Evolutionary conservation across 1,140 invertebrate genomes (phyloP), one percentile per base, ranked within the genome.

Genomic region (Metopolophium dirhodum): DNA sequence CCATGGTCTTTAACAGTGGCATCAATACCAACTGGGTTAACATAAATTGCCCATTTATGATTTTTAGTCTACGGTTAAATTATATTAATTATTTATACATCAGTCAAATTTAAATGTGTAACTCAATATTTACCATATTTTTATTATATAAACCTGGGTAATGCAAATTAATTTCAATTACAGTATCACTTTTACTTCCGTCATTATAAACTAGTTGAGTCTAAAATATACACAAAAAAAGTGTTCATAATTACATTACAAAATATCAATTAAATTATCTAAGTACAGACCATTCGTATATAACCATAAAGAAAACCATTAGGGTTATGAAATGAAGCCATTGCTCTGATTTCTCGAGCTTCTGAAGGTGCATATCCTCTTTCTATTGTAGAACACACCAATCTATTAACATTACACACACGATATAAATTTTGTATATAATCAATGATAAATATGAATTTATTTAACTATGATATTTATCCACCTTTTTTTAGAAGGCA

Each of bases 31-130:
- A 99, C 97, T 0, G 98, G 97, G 95, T 98, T 99, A 20, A 99
- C 98, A 95, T 97, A 99, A 93, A 99, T 97, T 87, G 98, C 97
- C 98, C 98, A 99, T 94, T 98, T 97, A 95, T 99, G 98, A 94
- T 97, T 96, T 91, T 95, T 95, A 0, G 98, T 98, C 97, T 98
- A 68, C 8, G 41, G 23, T 49, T 57, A 23, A 90, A n/a, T 90
- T n/a, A 8, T 11, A 11, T 57, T 57, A 26, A 37, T 93, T 54
- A 61, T n/a, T 93, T 54, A 61, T n/a, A 54, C 11, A 51, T 35
- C 45, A 61, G 85, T 30, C 86, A 37, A 94, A 90, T 68, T 14
- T 68, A n/a, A 22, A 45, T 7, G 4, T 47, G 18, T 22, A 94
- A 77, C 92, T 61, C 22, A 91, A 90, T 94, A 95, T 96, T 96